Conservation (phyloP, 2,113 vertebrate species). For the Meleagris gallopavo region DNA sequence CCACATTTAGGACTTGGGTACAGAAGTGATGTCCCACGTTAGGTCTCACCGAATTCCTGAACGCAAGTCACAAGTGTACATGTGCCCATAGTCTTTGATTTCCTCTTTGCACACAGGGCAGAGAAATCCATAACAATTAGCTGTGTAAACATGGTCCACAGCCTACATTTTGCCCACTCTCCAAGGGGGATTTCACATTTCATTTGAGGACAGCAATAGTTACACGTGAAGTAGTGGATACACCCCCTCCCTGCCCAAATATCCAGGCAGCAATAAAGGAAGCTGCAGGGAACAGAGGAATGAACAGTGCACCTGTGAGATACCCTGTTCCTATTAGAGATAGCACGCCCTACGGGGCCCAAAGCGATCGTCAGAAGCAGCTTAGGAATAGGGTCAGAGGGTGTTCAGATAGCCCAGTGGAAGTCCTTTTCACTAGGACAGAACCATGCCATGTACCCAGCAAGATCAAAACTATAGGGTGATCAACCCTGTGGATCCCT, state of each 20-base stretch:
- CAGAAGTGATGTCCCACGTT: neutral
- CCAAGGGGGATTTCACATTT: neutral
- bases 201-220: neutral
- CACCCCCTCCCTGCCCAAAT: neutral
- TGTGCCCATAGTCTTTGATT: neutral
- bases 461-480: slow-evolving; percentile 2
- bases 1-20: neutral
- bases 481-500: neutral
- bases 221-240: neutral
- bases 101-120: neutral
- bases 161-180: neutral
- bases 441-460: neutral
- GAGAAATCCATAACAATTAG: slow-evolving; percentile 33
- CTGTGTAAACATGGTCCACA: neutral
- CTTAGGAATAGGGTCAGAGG: neutral
- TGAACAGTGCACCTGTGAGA: neutral
- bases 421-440: neutral
- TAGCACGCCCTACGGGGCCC: accelerated
- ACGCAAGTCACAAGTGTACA: neutral
- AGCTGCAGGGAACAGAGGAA: neutral
- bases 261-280: accelerated
- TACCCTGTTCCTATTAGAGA: neutral
- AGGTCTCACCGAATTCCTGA: neutral
- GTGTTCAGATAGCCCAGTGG: neutral
- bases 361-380: neutral